Percentiles rank a stretch among this genome's conserved stretches.
Evolutionary conservation across 2,888 invertebrate genomes (phyloP).

Genomic region (Plemyria rubiginata): DNA sequence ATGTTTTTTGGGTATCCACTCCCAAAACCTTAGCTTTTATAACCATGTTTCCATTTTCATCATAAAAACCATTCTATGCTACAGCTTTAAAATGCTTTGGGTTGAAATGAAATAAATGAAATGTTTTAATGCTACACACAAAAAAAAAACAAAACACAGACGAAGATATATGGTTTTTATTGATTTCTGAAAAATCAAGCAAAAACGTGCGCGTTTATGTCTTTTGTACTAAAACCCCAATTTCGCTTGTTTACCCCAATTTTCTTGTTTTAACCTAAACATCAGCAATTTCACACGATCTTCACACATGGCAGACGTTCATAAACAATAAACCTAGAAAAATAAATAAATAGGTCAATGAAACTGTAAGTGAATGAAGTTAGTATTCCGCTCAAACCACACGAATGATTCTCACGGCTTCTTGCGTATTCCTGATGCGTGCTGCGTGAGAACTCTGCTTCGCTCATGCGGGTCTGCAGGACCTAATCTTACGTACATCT

Average conservation of each 20-base stretch:
- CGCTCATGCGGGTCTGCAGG: conserved; percentile 55
- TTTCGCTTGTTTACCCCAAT: conserved; percentile 24
- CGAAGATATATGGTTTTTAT: not conserved
- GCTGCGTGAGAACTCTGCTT: conserved; percentile 62
- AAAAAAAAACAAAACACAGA: no score
- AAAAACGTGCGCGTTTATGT: conserved; percentile 50
- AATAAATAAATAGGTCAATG: conserved; percentile 66
- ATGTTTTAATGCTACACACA: no score
- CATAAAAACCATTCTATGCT: no score
- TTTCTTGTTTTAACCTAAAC: conserved; percentile 28
- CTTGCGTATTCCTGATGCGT: conserved; percentile 67
- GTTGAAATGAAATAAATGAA: no score
- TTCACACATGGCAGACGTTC: conserved; percentile 35
- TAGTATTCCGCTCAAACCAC: conserved; percentile 76
- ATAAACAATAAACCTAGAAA: conserved; percentile 46
- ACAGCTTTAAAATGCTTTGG: not conserved
- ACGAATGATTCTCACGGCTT: conserved; percentile 72
- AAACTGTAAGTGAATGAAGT: conserved; percentile 72
- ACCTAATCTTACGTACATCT: conserved; percentile 38
- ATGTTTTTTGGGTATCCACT: not conserved
- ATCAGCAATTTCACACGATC: conserved; percentile 33
- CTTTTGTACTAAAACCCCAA: conserved; percentile 44
- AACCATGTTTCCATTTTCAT: no score
- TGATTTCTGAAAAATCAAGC: not conserved
- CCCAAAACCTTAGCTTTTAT: not conserved